Base-by-base conservation (phyloP, 2,797 vertebrate species). In the Streptopelia turtur region DNA sequence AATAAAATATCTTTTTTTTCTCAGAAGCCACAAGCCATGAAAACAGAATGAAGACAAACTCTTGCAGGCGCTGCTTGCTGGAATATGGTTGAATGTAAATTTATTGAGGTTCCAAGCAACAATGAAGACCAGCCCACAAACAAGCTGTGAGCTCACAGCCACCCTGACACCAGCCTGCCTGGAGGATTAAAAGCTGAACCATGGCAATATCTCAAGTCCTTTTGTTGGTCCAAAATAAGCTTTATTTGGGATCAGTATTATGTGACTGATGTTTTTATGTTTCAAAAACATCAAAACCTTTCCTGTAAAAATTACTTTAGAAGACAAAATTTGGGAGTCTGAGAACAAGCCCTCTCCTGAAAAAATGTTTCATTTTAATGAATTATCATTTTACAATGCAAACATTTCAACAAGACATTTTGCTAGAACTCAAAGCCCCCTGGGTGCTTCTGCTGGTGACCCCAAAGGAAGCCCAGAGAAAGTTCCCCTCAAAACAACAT, bases 381-480 rank as follows among this genome's bases (percentile, higher is more conserved):
- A 88, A 75, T 65, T 71, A 56, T 35, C 39, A 15, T 88, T 96
- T 88, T 76, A 71, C 27, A 81, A 31, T 53, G 49, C 20, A 88
- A 41, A 78, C 11, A 81, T 86, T 90, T 94, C 65, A 78, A 18
- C 30, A 41, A 83, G 45, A 90, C 93, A 81, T 55, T 78, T 25
- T 94, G 45, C 84, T 94, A 68, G 83, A 90, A 63, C 89, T 94
- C 61, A n/a, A 47, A 78, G 61, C 35, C 92, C 92, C 78, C 94
- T 87, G 83, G 60, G 56, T 56, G 21, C 75, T 92, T 91, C 71
- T 79, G 55, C 86, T 80, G 31, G 39, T 79, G 74, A 45, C 10
- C 78, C 87, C 86, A 68, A 18, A 91, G 61, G 86, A 60, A 92
- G 78, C 72, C 76, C 9, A 64, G 53, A 71, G 55, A 37, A 63